Conservation (phyloP, 2,797 vertebrate species). For the Mormyrops attenuatus region DNA sequence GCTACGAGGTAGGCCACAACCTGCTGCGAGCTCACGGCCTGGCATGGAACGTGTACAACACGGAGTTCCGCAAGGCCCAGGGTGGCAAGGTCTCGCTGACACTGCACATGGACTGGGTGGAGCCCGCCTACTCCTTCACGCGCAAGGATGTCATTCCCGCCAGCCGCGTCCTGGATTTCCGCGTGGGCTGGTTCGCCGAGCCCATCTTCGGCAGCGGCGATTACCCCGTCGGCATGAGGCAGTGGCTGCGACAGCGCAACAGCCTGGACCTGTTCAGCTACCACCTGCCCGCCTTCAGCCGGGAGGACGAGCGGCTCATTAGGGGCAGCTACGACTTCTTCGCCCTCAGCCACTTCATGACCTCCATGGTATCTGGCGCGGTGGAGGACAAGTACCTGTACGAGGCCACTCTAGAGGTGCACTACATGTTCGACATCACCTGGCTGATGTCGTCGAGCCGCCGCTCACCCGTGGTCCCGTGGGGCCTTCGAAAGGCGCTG, state of each 20-base stretch:
- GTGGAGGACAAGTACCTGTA: slow-evolving; percentile 80
- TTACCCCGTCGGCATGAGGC: slow-evolving; percentile 82
- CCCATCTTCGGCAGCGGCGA: slow-evolving; percentile 87
- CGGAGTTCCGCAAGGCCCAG: slow-evolving; percentile 72
- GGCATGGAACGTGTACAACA: slow-evolving; percentile 79
- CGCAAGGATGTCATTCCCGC: slow-evolving; percentile 75
- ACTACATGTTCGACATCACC: slow-evolving; percentile 83
- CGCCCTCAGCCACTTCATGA: slow-evolving; percentile 88
- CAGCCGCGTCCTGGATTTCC: slow-evolving; percentile 79
- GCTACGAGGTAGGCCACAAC: slow-evolving; percentile 77
- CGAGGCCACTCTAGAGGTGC: slow-evolving; percentile 73
- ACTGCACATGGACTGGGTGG: slow-evolving; percentile 88
- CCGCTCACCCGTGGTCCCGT: slow-evolving; percentile 78
- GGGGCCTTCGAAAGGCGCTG: slow-evolving; percentile 85
- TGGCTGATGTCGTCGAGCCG: slow-evolving; percentile 81
- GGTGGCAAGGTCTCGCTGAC: slow-evolving; percentile 82
- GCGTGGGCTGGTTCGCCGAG: slow-evolving; percentile 86
- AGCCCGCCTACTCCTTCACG: slow-evolving; percentile 86
- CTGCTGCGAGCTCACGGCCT: slow-evolving; percentile 82
- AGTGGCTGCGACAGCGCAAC: slow-evolving; percentile 76
- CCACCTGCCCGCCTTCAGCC: slow-evolving; percentile 81
- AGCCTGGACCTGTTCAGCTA: slow-evolving; percentile 64
- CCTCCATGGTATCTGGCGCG: slow-evolving; percentile 79
- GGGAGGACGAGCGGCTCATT: slow-evolving; percentile 69
- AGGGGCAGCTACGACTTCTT: slow-evolving; percentile 88